Conservation (phyloP, 1,140 invertebrate species). For the Triops cancriformis region DNA sequence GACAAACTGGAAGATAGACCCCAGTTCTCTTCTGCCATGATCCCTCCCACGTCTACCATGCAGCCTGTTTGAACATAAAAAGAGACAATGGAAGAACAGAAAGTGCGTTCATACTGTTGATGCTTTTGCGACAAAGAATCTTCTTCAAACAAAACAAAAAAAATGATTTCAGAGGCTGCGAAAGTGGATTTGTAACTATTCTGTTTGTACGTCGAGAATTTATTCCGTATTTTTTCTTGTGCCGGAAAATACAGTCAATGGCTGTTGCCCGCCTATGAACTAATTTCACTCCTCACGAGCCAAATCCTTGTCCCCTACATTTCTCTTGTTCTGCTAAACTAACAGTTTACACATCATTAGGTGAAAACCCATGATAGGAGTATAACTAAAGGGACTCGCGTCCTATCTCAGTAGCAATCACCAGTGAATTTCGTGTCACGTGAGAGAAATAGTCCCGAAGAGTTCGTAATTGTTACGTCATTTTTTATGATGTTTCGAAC, state of each 20-base stretch:
- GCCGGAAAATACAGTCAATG: constrained; percentile 10
- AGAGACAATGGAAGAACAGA: background rate
- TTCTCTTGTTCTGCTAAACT: background rate
- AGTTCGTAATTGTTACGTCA: no score
- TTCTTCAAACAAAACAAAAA: background rate
- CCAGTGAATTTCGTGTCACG: no score
- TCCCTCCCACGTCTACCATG: background rate
- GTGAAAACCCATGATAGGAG: no score
- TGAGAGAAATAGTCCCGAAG: no score
- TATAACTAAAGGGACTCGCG: no score
- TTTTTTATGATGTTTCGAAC: no score
- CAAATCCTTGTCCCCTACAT: background rate
- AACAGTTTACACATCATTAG: no score
- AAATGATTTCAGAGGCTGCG: background rate
- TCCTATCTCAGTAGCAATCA: no score
- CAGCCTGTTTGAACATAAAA: background rate
- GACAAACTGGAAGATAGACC: constrained; percentile 91
- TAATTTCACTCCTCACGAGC: background rate
- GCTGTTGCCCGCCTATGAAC: background rate
- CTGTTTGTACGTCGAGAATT: constrained; percentile 7
- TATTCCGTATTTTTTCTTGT: constrained; percentile 10
- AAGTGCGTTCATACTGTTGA: constrained; percentile 1
- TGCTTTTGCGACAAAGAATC: background rate
- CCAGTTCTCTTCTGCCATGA: constrained; percentile 5
- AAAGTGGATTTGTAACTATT: constrained; percentile 2